Base-by-base conservation (phyloP, 1,140 invertebrate genomes). In the Micrasema longulum region DNA sequence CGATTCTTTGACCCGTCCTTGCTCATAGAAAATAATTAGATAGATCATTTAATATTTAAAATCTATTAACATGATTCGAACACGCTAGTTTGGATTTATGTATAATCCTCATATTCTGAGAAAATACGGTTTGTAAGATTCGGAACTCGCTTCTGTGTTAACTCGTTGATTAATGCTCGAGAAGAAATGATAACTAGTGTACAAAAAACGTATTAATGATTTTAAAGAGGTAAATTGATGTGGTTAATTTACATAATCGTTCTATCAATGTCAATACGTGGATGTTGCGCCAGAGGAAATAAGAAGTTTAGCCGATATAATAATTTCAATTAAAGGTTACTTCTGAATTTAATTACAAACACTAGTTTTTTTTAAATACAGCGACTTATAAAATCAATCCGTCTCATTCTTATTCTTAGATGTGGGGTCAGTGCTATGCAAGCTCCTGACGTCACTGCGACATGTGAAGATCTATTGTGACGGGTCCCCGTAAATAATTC, bases 181-280 rank as follows among this genome's bases (percentile, higher is more conserved):
- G 50, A 60, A 26, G 62, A 66, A 70, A 48, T 26, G 18, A 47
- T n/a, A 71, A 47, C 45, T 53, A 45, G 69, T 62, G 67, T 65
- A 67, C 31, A 60, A 71, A 62, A 69, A 67, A 68, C 3, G 50
- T 53, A 38, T 69, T 69, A 75, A 69, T 55, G 65, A 75, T 57
- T 26, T 18, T 23, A 38, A 36, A 48, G 70, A 72, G 52, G 57
- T 69, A 72, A 75, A 75, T 75, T 69, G 74, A 72, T 69, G 70
- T 62, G 63, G 68, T 57, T 23, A 50, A 72, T 75, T 72, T 69
- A 67, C 74, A 64, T 65, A 53, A 63, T 12, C 48, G 31, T 66
- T 75, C 60, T 26, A 72, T 75, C 74, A 75, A 22, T 72, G 74
- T 72, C 74, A 52, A 62, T 60, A 31, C 26, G 7, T 31, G 48